phyloP scores from a whole-genome alignment of 2,888 invertebrate species.

The Gastracanthus pulcherrimus region DNA sequence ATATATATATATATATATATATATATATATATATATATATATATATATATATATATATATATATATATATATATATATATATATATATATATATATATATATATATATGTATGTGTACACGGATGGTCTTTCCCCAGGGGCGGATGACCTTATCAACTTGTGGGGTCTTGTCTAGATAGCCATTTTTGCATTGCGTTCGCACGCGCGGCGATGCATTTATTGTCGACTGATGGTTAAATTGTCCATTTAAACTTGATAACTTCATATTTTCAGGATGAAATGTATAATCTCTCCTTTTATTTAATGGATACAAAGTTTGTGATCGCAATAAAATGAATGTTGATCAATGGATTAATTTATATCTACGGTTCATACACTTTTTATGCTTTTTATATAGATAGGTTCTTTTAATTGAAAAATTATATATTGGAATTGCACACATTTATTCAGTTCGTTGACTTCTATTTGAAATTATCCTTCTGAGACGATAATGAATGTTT shows the following conservation, averaged over 20 bases:
- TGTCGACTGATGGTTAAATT: not conserved
- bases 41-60: not conserved
- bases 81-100: not conserved
- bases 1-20: not conserved
- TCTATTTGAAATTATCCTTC: not conserved
- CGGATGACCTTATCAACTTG: conserved; percentile 28
- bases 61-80: not conserved
- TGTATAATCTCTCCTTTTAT: too few species aligned
- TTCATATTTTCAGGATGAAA: too few species aligned
- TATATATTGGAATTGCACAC: too few species aligned
- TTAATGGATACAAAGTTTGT: too few species aligned
- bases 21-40: not conserved
- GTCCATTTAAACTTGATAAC: too few species aligned
- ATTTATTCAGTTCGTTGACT: not conserved
- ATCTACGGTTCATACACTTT: too few species aligned
- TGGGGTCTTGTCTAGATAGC: conserved; percentile 1
- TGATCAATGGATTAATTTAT: too few species aligned
- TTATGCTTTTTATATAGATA: too few species aligned
- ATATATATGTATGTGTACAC: not conserved
- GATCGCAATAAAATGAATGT: too few species aligned
- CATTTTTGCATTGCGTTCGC: too few species aligned
- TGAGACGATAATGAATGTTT: not conserved
- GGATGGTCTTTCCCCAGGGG: conserved; percentile 27
- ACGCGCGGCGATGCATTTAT: not conserved
- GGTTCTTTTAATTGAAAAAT: too few species aligned